Conservation (phyloP, 2,888 invertebrate genomes). For the Philopedon plagiatum region DNA sequence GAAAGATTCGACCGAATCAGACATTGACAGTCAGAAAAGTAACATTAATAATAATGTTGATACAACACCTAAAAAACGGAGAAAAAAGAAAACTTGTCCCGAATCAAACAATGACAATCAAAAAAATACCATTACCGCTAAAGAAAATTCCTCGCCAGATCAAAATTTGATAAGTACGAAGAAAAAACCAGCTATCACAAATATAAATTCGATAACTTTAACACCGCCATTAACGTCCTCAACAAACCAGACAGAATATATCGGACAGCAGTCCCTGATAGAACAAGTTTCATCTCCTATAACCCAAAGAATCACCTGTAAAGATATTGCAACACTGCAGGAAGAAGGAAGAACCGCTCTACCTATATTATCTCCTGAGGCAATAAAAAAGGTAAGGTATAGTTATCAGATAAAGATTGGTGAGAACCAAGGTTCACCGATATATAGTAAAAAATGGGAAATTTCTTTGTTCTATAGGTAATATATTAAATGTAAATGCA, state of each 20-base stretch:
- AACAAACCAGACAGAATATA: not conserved
- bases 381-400: too few relatives aligned
- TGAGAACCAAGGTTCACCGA: too few relatives aligned
- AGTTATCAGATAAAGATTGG: too few relatives aligned
- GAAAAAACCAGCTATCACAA: not conserved
- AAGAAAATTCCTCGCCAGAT: not conserved
- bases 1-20: too few relatives aligned
- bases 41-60: not conserved
- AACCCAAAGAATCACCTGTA: too few relatives aligned
- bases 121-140: not conserved
- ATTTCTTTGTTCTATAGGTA: too few relatives aligned
- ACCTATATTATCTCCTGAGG: too few relatives aligned
- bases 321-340: too few relatives aligned
- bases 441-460: too few relatives aligned
- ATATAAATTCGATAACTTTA: too few relatives aligned
- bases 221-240: not conserved
- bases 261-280: not conserved
- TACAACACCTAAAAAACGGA: not conserved
- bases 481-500: too few relatives aligned
- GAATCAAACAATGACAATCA: not conserved
- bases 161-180: not conserved
- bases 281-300: not conserved
- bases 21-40: not conserved
- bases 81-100: not conserved
- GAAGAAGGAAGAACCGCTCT: too few relatives aligned